Conservation (phyloP, 2,797 vertebrate genomes). For the Dendrocincla fuliginosa region DNA sequence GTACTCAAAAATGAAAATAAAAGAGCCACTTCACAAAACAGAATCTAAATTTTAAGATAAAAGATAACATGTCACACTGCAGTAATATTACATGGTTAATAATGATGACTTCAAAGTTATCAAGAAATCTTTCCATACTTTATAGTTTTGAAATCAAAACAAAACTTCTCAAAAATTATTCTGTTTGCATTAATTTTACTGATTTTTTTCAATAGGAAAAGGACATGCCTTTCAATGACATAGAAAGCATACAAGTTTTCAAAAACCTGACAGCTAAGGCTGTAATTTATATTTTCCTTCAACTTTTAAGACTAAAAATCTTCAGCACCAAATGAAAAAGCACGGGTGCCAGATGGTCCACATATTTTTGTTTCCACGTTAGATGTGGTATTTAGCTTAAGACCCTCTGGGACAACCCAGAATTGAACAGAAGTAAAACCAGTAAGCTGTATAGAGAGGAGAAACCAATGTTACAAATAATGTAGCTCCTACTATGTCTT, state of each 20-base stretch:
- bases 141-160: not conserved
- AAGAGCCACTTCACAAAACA: not conserved
- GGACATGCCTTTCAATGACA: not conserved
- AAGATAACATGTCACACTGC: not conserved
- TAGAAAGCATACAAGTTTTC: not conserved
- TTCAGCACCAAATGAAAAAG: not conserved
- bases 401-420: not conserved
- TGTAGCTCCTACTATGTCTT: not conserved
- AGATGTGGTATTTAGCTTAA: not conserved
- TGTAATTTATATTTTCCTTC: not conserved
- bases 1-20: not conserved
- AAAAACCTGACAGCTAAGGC: not conserved
- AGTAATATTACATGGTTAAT: not conserved
- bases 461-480: not conserved
- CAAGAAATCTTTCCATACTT: not conserved
- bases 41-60: not conserved
- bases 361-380: not conserved
- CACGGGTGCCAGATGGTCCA: fast-evolving
- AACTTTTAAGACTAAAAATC: not conserved
- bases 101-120: not conserved
- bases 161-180: not conserved
- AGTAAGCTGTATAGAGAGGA: not conserved
- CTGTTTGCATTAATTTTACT: not conserved
- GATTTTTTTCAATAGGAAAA: not conserved
- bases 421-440: not conserved